Evolutionary conservation across 2,113 vertebrate species (phyloP), one percentile per base, ranked within the genome.

Genomic region (Probosciger aterrimus): DNA sequence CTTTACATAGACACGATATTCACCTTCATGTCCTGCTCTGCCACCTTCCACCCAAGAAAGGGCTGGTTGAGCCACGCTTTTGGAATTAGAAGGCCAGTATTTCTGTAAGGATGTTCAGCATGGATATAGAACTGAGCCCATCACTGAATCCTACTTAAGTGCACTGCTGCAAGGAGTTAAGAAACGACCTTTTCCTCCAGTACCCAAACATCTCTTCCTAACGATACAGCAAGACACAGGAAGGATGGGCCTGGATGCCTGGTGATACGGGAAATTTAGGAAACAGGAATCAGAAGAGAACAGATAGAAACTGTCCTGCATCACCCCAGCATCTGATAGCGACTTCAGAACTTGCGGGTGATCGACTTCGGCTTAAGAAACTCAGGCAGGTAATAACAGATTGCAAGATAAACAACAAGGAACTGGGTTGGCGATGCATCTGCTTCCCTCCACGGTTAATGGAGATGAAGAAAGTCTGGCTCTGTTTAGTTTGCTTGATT

Each of bases 391-490:
- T 93, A 97, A 97, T 97, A 96, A 97, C 65, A 86, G 93, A 97
- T 97, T 37, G 95, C 90, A 95, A 97, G 97, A 97, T 97, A 97
- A 98, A 97, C 90, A 95, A 93, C 50, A 82, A 91, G 50, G 33
- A 49, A 63, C 41, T 3, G 11, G 65, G 84, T 81, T 92, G 82
- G 88, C 73, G 82, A 97, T 67, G 49, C 83, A 95, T 94, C 93
- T 27, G 3, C 87, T 95, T 90, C 81, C 83, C 71, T 65, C 53
- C 1, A 1, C 1, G 0, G 41, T 68, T 95, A 95, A 96, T 31
- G 90, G 88, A 97, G 91, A 95, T 59, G 79, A 92, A 87, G 89
- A 70, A 88, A 93, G 76, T 57, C 92, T 11, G 12, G 81, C 82
- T 95, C 89, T 84, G 47, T 95, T 97, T 95, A 92, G 93, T 88